Base-by-base conservation (phyloP, 2,113 vertebrate species). In the Odobenus rosmarus region DNA sequence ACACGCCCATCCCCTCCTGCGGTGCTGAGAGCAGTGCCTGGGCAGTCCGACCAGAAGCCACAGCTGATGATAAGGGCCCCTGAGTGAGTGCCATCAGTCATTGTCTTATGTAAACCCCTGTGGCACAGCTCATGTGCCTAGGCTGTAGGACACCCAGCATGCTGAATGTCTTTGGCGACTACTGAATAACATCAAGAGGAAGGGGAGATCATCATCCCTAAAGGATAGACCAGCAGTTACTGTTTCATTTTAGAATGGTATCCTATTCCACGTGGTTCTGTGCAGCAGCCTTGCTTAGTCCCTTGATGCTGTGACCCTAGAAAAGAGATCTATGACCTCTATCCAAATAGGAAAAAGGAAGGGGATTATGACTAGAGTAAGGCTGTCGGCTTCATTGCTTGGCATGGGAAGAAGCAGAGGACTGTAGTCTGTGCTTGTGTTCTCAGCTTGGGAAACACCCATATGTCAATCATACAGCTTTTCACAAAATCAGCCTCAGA, bases 301-400 rank as follows among this genome's bases (percentile, higher is more conserved):
- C 18, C 71, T 93, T 42, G 62, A 88, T 74, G 61, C 83, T 88
- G 24, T 81, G 64, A 81, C 26, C 67, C 79, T 88, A 94, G 79
- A 39, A 57, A 91, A 95, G 77, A 90, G 71, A 49, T 8, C 59
- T 46, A 61, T 86, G 28, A 85, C 69, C 61, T 88, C 49, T 46
- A 23, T 71, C 24, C 92, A 86, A n/a, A 18, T 64, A 42, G 51
- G 83, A 91, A 94, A 59, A 26, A 92, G 61, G 39, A 96, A 69
- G 49, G 46, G 16, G 14, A 18, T 15, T 57, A 31, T 21, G 71
- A 64, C 49, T 64, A 59, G 24, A 90, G 72, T 61, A 55, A 39
- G 7, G 21, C 23, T 93, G 33, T 72, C 51, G 28, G 42, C 13
- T 85, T 80, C 87, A 36, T 59, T 26, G 57, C 4, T 24, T 88